Evolutionary conservation across 2,888 invertebrate species (phyloP), one percentile per base, ranked within the genome.

Genomic region (Diachrysia chrysitis): DNA sequence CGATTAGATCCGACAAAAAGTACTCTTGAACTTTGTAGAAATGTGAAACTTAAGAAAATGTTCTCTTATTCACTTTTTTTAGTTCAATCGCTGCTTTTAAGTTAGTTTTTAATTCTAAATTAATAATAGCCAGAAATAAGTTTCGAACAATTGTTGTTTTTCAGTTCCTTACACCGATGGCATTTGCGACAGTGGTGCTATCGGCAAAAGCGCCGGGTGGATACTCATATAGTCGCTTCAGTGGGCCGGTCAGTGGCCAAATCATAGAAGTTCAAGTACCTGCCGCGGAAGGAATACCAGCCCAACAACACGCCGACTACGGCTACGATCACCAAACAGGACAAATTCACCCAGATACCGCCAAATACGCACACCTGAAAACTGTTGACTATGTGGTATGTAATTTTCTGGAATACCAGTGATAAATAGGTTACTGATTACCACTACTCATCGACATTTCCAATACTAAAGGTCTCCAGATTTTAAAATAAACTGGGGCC

Each of bases 191-290:
- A n/a, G 69, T 84, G 6, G 91, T 82, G 1, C 66, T 89, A 6
- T 79, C 89, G 16, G 89, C 77, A 1, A 91, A 88, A 66, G 87
- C 89, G 29, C 93, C 92, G 1, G 96, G 96, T 37, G 97, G 97
- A 58, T 97, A 96, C 85, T 97, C 97, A 7, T 97, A 96, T 89
- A 96, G 96, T 84, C 96, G 96, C 78, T 97, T 97, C 90, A 96
- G 96, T 85, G 97, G 97, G 10, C 97, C 97, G 21, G 97, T 97
- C 29, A 97, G 97, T 83, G 97, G 97, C 0, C 93, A 96, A 83
- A 96, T 96, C 56, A 88, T 94, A 9, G 95, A 96, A 87, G 94
- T 97, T 16, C 88, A 94, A 78, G 96, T 96, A 0, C 94, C 96
- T 14, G 95, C 95, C 6, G 93, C 93, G 0, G 84, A 92, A 32